phyloP scores from a whole-genome alignment of 2,888 invertebrate genomes.

The Antheraea assamensis region DNA sequence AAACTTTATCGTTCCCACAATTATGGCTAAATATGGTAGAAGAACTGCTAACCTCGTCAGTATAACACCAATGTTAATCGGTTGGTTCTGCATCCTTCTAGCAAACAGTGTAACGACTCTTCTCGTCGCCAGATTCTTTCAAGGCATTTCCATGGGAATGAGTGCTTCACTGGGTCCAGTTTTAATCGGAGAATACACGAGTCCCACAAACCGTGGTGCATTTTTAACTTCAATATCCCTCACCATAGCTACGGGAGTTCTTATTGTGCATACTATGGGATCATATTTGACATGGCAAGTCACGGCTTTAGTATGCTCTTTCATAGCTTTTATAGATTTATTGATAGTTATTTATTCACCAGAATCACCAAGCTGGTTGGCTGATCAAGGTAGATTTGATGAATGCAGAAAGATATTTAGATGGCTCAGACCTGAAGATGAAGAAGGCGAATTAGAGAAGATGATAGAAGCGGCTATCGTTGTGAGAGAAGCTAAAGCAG shows the following conservation, averaged over 20 bases:
- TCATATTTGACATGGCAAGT: constrained; percentile 78
- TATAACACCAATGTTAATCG: constrained; percentile 66
- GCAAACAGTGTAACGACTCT: constrained; percentile 55
- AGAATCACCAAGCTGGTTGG: constrained; percentile 85
- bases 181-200: constrained; percentile 77
- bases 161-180: constrained; percentile 67
- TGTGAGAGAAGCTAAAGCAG: constrained; percentile 35
- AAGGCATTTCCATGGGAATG: constrained; percentile 74
- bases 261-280: constrained; percentile 82
- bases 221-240: constrained; percentile 80
- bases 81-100: constrained; percentile 73
- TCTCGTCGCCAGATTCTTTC: constrained; percentile 51
- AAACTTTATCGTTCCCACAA: constrained; percentile 47
- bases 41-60: constrained; percentile 69
- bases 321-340: constrained; percentile 67
- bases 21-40: constrained; percentile 80
- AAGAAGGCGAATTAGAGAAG: constrained; percentile 51
- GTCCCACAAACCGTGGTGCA: constrained; percentile 81
- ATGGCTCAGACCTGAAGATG: constrained; percentile 76
- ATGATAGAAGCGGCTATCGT: constrained; percentile 42
- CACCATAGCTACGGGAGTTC: constrained; percentile 80
- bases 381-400: constrained; percentile 74
- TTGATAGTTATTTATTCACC: constrained; percentile 62
- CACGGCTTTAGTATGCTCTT: constrained; percentile 70
- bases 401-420: constrained; percentile 78